Base-by-base conservation (phyloP, 2,797 vertebrate genomes). In the Sternotherus odoratus region DNA sequence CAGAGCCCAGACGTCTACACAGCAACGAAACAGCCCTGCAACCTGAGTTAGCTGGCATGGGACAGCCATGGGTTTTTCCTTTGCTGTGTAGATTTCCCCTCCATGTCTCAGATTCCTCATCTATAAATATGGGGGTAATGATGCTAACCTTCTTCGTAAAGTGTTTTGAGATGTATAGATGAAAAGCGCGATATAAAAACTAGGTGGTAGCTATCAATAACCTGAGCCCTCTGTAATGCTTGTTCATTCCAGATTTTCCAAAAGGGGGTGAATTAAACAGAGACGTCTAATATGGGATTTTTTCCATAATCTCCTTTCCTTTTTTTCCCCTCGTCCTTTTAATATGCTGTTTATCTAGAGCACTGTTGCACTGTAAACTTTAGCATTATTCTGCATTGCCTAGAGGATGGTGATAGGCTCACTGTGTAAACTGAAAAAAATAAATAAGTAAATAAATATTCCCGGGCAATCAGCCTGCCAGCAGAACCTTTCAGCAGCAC, bases 371-470 rank as follows among this genome's bases (percentile, higher is more conserved):
- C 8, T 48, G 39, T 69, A 2, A 92, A 89, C 92, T 93, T 95
- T 48, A 90, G 56, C 75, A 46, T 1, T 75, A 4, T 94, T 94
- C 77, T 13, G 0, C 63, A 43, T 86, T 28, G 26, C 79, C 72
- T 82, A 60, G 86, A 90, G 86, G 92, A 87, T 2, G 82, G 56
- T 3, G 24, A 94, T 30, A 81, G 93, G 88, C 16, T 21, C 0
- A 6, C 48, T 74, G 88, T 50, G 87, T 94, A 94, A 97, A 93
- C 95, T 92, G 63, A 3, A 88, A 90, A 90, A 91, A 90, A 82
- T 78, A 92, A 96, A 50, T 77, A 83, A 89, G 77, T 82, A 91
- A 96, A 86, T 88, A 91, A 91, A 92, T 95, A 95, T 96, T 94
- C 77, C 83, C 17, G 17, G 69, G 91, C 48, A 89, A 88, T 95